A percentile compares a stretch with the other conserved stretches of the same genome.
Conservation (phyloP, 2,113 vertebrate species). For the Scortum barcoo region DNA sequence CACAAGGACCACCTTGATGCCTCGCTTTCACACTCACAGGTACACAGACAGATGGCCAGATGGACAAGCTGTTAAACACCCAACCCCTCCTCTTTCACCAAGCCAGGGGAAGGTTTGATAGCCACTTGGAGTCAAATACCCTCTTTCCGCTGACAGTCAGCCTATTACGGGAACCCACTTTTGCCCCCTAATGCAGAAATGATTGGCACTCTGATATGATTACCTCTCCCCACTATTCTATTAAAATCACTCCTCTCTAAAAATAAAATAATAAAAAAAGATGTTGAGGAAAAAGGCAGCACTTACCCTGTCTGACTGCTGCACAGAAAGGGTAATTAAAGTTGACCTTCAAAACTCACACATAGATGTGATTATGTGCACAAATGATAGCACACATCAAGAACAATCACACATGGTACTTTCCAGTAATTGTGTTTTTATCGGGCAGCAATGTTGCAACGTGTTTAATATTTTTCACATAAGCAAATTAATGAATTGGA, state of each 20-base stretch:
- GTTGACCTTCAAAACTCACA: conserved; percentile 28
- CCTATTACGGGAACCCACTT: conserved; percentile 31
- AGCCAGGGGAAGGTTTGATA: conserved; percentile 56
- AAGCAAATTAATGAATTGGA: not conserved
- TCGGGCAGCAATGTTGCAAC: not conserved
- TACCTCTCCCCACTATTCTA: conserved; percentile 46
- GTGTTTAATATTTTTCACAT: not conserved
- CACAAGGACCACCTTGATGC: conserved; percentile 39
- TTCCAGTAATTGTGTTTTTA: conserved; percentile 10
- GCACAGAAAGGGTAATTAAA: conserved; percentile 37
- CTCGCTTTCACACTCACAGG: conserved; percentile 22
- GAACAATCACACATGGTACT: not conserved
- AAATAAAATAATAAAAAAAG: conserved; percentile 8
- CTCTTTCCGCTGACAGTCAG: conserved; percentile 43
- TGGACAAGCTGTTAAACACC: conserved; percentile 57
- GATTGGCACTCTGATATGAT: conserved; percentile 63
- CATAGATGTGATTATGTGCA: not conserved
- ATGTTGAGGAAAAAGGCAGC: conserved; percentile 12
- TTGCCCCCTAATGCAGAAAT: conserved; percentile 62
- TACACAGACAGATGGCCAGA: conserved; percentile 65
- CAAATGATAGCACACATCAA: not conserved
- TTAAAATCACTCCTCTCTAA: conserved; percentile 38
- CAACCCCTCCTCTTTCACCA: conserved; percentile 29
- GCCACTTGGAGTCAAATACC: conserved; percentile 40
- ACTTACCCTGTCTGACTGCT: conserved; percentile 16